Conservation (phyloP, 2,113 vertebrate species). For the Vombatus ursinus region DNA sequence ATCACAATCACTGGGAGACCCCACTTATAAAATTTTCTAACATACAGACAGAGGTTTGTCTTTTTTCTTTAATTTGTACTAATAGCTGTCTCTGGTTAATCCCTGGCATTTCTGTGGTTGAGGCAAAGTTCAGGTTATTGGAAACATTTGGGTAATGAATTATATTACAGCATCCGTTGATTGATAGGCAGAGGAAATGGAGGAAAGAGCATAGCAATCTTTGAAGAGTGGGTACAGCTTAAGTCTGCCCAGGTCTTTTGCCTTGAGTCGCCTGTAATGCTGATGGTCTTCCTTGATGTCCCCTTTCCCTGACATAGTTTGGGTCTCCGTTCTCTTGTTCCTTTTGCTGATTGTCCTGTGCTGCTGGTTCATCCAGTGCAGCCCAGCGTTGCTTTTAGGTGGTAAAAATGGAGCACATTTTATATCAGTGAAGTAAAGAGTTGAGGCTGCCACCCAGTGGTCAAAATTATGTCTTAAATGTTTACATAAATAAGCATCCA, state of each 20-base stretch:
- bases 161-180: background rate
- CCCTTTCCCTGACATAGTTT: background rate
- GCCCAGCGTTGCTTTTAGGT: background rate
- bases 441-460: constrained; percentile 81
- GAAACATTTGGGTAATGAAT: background rate
- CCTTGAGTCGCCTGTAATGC: background rate
- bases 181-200: background rate
- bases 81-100: background rate
- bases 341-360: background rate
- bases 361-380: background rate
- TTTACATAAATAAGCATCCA: constrained; percentile 28
- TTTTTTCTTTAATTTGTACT: background rate
- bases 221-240: background rate
- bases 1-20: background rate
- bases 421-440: constrained; percentile 17
- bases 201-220: background rate
- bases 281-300: background rate
- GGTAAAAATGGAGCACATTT: constrained; percentile 13
- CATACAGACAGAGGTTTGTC: background rate
- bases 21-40: background rate
- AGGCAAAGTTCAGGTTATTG: background rate
- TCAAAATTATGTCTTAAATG: constrained; percentile 14
- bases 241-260: background rate
- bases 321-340: background rate
- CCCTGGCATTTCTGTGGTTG: background rate